These are phyloP conservation scores for Campopleginae sp. DNA, from an alignment of 2,888 invertebrate genomes.

Conservation along the genomic window DNA sequence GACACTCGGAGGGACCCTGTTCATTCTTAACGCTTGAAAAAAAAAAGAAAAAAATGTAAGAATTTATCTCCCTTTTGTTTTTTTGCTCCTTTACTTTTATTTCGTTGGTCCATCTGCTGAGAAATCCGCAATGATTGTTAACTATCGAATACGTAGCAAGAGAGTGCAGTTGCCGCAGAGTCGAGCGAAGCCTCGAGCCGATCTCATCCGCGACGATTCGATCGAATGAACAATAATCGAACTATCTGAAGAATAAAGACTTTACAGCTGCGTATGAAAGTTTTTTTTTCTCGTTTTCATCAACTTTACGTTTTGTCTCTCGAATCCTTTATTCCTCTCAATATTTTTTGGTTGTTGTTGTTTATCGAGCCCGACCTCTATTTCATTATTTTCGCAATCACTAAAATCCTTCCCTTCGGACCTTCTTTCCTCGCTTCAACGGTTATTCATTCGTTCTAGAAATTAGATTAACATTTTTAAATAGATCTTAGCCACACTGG, in stretches of 20 bases:
- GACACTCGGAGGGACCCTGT: constrained; percentile 82
- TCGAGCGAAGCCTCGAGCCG: constrained; percentile 45
- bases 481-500: constrained; percentile 15
- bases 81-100: constrained; percentile 50
- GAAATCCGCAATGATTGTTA: constrained; percentile 50
- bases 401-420: not conserved
- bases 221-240: constrained; percentile 17
- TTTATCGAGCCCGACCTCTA: constrained; percentile 10
- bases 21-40: constrained; percentile 60
- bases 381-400: constrained; percentile 9
- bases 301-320: constrained; percentile 30
- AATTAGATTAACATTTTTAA: not conserved
- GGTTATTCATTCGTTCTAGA: constrained; percentile 25
- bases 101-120: constrained; percentile 18
- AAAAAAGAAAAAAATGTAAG: constrained; percentile 33
- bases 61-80: constrained; percentile 20
- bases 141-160: constrained; percentile 35
- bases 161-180: constrained; percentile 67
- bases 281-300: constrained; percentile 16
- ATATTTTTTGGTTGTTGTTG: constrained; percentile 25
- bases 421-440: constrained; percentile 40
- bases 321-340: not conserved
- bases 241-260: not conserved
- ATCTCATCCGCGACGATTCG: constrained; percentile 26
- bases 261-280: constrained; percentile 53